Evolutionary conservation across 1,140 invertebrate species (phyloP).

Genomic region (Luehdorfia chinensis): DNA sequence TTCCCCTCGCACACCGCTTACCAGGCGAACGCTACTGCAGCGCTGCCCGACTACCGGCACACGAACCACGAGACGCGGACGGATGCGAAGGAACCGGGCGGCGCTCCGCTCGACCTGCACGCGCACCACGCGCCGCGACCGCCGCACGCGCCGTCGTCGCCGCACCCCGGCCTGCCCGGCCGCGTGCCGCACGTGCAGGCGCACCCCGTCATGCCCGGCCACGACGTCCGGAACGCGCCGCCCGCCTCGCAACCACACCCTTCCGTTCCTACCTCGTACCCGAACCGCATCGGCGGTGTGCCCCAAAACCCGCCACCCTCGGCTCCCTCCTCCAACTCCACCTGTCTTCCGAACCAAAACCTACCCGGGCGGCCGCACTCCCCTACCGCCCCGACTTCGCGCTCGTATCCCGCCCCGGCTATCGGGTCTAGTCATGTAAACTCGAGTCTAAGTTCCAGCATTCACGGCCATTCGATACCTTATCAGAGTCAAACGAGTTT

Average conservation of each 20-base stretch:
- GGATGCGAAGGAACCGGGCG: slow-evolving; percentile 56
- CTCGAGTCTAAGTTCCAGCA: slow-evolving; percentile 68
- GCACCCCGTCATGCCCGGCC: slow-evolving; percentile 74
- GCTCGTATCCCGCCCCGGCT: slow-evolving; percentile 51
- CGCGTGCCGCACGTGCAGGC: slow-evolving; percentile 73
- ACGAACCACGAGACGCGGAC: slow-evolving; percentile 78
- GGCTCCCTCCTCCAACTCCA: slow-evolving; percentile 48
- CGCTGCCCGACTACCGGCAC: slow-evolving; percentile 74
- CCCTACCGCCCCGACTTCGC: slow-evolving; percentile 50
- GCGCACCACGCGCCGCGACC: slow-evolving; percentile 60
- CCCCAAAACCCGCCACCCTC: slow-evolving; percentile 76
- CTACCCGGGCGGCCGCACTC: slow-evolving; percentile 46
- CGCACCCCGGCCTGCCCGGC: slow-evolving; percentile 49
- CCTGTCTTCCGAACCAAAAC: slow-evolving; percentile 61
- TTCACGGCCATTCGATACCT: slow-evolving; percentile 58
- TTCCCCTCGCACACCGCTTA: slow-evolving; percentile 79
- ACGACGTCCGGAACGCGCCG: slow-evolving; percentile 51
- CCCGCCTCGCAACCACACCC: slow-evolving; percentile 64
- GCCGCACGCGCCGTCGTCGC: slow-evolving; percentile 56
- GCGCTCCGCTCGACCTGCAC: slow-evolving; percentile 75
- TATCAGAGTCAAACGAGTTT: slow-evolving; percentile 68
- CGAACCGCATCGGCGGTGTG: slow-evolving; percentile 71
- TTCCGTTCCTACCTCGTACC: slow-evolving; percentile 78
- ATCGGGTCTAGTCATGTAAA: slow-evolving; percentile 73
- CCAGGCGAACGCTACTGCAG: slow-evolving; percentile 85